phyloP scores from a whole-genome alignment of 2,797 vertebrate genomes.

The Mus minutoides region DNA sequence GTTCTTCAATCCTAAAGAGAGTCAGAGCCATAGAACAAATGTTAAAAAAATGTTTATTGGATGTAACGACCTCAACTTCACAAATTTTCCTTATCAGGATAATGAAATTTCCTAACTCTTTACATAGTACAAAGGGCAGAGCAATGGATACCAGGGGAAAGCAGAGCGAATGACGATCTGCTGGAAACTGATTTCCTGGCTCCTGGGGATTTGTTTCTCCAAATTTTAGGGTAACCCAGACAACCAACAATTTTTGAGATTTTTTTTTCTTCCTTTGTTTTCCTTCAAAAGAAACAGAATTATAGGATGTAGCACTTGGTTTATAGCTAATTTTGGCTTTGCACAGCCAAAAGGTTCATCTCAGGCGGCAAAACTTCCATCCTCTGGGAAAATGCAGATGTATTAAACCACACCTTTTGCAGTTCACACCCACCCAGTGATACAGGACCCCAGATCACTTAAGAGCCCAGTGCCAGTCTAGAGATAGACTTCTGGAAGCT shows the following conservation, averaged over 20 bases:
- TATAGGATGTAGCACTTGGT: neutral
- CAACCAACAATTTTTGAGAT: neutral
- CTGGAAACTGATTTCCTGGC: neutral
- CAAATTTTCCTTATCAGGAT: neutral
- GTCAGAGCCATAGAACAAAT: neutral
- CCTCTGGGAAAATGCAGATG: neutral
- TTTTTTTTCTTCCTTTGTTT: neutral
- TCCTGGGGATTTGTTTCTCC: neutral
- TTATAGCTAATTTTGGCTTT: slow-evolving; percentile 29
- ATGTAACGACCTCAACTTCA: neutral
- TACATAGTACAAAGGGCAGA: neutral
- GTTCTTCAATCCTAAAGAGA: neutral
- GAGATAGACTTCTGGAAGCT: neutral
- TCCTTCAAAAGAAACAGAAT: neutral
- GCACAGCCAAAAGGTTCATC: neutral
- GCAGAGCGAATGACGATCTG: neutral
- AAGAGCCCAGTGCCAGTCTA: neutral
- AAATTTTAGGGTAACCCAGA: neutral
- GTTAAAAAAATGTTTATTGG: neutral
- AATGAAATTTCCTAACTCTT: slow-evolving; percentile 1
- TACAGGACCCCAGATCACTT: neutral
- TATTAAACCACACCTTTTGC: neutral
- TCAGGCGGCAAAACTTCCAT: neutral
- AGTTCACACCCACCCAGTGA: neutral
- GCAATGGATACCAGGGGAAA: neutral